Percentiles rank a stretch among this genome's conserved stretches.
These are phyloP conservation scores for Drosophila tristis DNA, from an alignment of 1,140 invertebrate genomes.

Conservation along the genomic window DNA sequence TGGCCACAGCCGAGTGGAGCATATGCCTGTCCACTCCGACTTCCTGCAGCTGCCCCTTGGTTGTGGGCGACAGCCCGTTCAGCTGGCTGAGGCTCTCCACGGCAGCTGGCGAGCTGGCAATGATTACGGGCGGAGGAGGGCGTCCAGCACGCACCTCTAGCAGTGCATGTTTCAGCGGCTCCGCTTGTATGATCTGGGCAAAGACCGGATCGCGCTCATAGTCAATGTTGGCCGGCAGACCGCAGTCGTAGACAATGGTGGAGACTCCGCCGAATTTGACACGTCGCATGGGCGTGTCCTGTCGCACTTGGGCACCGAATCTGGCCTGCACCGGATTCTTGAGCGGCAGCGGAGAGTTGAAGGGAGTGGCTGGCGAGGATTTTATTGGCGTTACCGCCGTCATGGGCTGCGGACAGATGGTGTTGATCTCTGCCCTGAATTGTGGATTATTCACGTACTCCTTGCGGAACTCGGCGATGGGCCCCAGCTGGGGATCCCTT, in stretches of 20 bases:
- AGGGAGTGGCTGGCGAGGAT: conserved; percentile 45
- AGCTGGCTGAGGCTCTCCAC: conserved; percentile 51
- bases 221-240: conserved; percentile 70
- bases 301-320: conserved; percentile 71
- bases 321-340: conserved; percentile 64
- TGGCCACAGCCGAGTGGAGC: conserved; percentile 86
- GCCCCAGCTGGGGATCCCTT: conserved; percentile 85
- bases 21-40: conserved; percentile 86
- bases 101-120: conserved; percentile 44
- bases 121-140: conserved; percentile 44
- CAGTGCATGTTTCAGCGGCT: conserved; percentile 64
- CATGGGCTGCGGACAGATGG: conserved; percentile 40
- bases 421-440: conserved; percentile 85
- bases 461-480: conserved; percentile 86
- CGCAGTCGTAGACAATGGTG: conserved; percentile 71
- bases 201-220: conserved; percentile 78
- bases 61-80: conserved; percentile 84
- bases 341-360: conserved; percentile 74
- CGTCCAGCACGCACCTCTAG: conserved; percentile 56
- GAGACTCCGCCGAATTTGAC: conserved; percentile 78
- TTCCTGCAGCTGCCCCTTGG: conserved; percentile 85
- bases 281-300: conserved; percentile 78
- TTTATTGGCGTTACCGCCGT: conserved; percentile 47
- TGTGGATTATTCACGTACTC: conserved; percentile 85
- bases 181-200: conserved; percentile 75